Percentiles rank a stretch among this genome's conserved stretches.
Evolutionary conservation across 2,888 invertebrate genomes (phyloP).

Genomic region (Calephelis perditalis): DNA sequence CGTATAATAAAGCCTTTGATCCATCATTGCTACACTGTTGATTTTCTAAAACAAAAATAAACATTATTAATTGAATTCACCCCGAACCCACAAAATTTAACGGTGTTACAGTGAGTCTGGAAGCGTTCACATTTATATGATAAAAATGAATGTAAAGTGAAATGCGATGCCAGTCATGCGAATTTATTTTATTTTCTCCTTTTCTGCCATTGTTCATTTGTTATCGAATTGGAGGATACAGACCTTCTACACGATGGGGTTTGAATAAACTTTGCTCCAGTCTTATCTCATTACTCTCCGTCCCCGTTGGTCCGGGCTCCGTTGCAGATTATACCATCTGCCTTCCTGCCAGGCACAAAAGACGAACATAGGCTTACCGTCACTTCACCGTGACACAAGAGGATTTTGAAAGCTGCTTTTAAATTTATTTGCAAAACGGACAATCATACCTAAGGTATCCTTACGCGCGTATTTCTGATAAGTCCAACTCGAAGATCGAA

Average conservation of each 20-base stretch:
- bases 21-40: constrained; percentile 6
- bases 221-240: constrained; percentile 5
- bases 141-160: constrained; percentile 46
- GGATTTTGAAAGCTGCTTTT: too few species aligned
- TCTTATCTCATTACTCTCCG: constrained; percentile 3
- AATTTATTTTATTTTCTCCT: constrained; percentile 45
- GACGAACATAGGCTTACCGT: too few species aligned
- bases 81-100: constrained; percentile 11
- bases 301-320: too few species aligned
- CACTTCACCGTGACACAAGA: too few species aligned
- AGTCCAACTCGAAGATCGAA: too few species aligned
- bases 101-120: constrained; percentile 36
- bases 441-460: too few species aligned
- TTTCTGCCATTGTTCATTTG: constrained; percentile 37
- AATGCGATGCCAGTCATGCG: constrained; percentile 49
- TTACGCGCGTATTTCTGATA: too few species aligned
- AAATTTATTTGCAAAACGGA: too few species aligned
- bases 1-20: too few species aligned
- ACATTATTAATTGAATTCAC: background rate
- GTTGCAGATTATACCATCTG: too few species aligned
- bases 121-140: constrained; percentile 42
- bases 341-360: too few species aligned
- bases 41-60: constrained; percentile 36
- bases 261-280: constrained; percentile 11
- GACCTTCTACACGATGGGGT: background rate